Percentiles rank a stretch among this genome's conserved stretches.
phyloP scores from a whole-genome alignment of 2,113 vertebrate species.

The Corythornis vintsioides region DNA sequence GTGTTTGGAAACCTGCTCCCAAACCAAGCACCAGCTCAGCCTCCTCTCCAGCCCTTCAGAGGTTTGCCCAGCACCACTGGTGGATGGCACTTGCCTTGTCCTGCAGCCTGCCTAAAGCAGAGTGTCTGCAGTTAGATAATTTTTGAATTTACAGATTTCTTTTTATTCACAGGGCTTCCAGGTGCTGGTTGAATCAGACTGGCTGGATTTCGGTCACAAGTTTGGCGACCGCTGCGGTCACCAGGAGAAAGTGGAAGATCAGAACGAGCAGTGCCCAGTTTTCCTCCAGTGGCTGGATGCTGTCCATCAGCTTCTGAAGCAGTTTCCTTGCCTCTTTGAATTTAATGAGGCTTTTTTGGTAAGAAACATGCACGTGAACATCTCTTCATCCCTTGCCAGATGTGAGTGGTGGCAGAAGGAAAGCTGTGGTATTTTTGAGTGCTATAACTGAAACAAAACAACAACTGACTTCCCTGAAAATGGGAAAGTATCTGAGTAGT shows the following conservation, averaged over 20 bases:
- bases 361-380: slow-evolving; percentile 7
- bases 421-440: not conserved
- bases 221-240: slow-evolving; percentile 98
- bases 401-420: not conserved
- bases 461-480: not conserved
- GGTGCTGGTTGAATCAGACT: slow-evolving; percentile 94
- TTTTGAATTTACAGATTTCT: too few relatives aligned
- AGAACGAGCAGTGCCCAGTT: slow-evolving; percentile 96
- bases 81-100: not conserved
- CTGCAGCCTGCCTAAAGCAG: fast-evolving
- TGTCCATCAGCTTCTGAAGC: slow-evolving; percentile 95
- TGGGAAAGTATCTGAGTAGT: not conserved
- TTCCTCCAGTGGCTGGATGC: slow-evolving; percentile 99
- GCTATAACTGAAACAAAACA: not conserved
- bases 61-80: not conserved
- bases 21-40: not conserved
- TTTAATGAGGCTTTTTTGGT: slow-evolving; percentile 98
- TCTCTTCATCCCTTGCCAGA: not conserved
- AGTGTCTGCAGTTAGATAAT: not conserved
- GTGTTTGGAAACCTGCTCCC: not conserved
- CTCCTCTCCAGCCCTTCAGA: not conserved
- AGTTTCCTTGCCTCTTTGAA: slow-evolving; percentile 98
- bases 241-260: slow-evolving; percentile 93
- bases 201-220: slow-evolving; percentile 97
- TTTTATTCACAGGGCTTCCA: slow-evolving; percentile 88